Conservation (phyloP, 2,797 vertebrate genomes). For the Coluber constrictor region DNA sequence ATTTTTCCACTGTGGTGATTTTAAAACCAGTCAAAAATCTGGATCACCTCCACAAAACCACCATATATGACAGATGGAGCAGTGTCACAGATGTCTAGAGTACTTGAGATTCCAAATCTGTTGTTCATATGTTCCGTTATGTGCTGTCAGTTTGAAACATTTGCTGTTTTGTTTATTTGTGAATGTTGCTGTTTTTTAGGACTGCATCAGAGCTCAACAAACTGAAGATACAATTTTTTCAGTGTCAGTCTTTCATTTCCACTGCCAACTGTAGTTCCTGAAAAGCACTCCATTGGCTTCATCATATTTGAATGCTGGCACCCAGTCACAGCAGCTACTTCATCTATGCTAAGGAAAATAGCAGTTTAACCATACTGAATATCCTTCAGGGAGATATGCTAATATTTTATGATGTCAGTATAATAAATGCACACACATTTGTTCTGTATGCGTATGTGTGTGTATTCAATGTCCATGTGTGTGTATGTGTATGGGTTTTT, state of each 20-base stretch:
- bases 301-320: background rate
- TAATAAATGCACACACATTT: background rate
- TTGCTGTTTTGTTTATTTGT: slow-evolving; percentile 13
- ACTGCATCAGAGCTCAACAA: background rate
- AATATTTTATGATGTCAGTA: background rate
- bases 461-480: background rate
- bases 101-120: background rate
- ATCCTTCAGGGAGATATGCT: background rate
- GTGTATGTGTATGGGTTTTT: background rate
- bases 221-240: slow-evolving; percentile 17
- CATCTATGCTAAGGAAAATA: background rate
- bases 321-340: background rate
- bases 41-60: background rate
- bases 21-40: background rate
- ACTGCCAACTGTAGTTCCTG: background rate
- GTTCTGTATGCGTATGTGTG: background rate
- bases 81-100: slow-evolving; percentile 6
- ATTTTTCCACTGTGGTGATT: slow-evolving; percentile 7
- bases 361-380: background rate
- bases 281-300: background rate
- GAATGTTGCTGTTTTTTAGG: slow-evolving; percentile 1
- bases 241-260: slow-evolving; percentile 8
- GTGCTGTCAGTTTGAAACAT: background rate
- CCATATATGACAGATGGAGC: slow-evolving; percentile 1
- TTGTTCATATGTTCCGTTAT: slow-evolving; percentile 5